Evolutionary conservation across 2,888 invertebrate genomes (phyloP).

Genomic region (Melanostoma scalare): DNA sequence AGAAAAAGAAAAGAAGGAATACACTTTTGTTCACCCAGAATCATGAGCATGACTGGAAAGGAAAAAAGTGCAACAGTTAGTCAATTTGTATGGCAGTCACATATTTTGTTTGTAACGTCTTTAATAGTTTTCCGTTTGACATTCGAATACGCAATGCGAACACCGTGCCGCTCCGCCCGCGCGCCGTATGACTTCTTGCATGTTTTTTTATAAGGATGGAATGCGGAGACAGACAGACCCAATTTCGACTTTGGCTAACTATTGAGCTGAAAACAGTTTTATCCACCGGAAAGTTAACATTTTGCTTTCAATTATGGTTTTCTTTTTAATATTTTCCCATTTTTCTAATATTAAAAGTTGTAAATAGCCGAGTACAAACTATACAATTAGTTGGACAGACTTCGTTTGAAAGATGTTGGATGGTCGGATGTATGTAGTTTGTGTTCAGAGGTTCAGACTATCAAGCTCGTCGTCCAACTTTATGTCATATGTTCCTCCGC

Average conservation of each 20-base stretch:
- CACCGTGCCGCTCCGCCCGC: not conserved
- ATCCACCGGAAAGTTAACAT: too few species aligned
- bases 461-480: too few species aligned
- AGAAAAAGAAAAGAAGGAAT: constrained; percentile 38
- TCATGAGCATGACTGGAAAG: constrained; percentile 41
- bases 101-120: constrained; percentile 40
- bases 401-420: too few species aligned
- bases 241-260: not conserved
- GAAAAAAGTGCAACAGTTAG: constrained; percentile 43
- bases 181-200: not conserved
- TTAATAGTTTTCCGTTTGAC: constrained; percentile 15
- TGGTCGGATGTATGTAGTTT: too few species aligned
- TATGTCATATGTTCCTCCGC: too few species aligned
- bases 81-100: constrained; percentile 65
- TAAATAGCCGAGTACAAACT: too few species aligned
- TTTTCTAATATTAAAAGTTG: too few species aligned
- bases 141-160: constrained; percentile 23
- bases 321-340: too few species aligned
- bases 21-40: constrained; percentile 21
- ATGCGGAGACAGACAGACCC: constrained; percentile 12
- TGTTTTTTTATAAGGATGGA: constrained; percentile 9
- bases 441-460: too few species aligned
- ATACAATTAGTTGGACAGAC: too few species aligned
- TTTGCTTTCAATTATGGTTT: too few species aligned
- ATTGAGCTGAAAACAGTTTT: too few species aligned